Percentiles rank a stretch among this genome's conserved stretches.
Evolutionary conservation across 2,888 invertebrate species (phyloP).

Genomic region (Hetaerina titia): DNA sequence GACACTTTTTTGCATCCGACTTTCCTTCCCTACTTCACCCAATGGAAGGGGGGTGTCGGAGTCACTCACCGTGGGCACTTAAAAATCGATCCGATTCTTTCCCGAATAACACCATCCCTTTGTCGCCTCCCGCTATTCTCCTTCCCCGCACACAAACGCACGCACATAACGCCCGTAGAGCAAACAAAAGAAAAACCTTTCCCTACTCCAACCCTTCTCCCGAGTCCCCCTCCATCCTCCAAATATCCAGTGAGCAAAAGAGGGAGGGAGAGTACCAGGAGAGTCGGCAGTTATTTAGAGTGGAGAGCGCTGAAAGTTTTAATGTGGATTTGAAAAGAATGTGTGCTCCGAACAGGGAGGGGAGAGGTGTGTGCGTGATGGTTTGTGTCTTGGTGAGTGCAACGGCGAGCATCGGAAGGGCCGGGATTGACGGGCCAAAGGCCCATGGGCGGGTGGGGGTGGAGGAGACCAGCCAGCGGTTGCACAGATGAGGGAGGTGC

Average conservation of each 20-base stretch:
- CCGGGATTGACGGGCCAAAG: neutral
- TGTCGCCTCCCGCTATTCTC: neutral
- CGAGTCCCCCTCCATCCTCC: too few relatives aligned
- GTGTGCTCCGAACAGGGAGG: neutral
- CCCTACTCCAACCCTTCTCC: neutral
- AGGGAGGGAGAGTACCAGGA: neutral
- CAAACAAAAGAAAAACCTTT: neutral
- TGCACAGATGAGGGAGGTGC: neutral
- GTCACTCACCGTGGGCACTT: constrained; percentile 61
- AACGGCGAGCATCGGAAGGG: neutral
- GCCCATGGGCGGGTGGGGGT: neutral
- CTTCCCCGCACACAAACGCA: neutral
- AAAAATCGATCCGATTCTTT: constrained; percentile 55
- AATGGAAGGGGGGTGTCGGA: neutral
- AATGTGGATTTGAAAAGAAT: constrained; percentile 52
- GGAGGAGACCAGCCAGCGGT: neutral
- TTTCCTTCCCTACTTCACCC: neutral
- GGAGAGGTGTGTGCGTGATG: neutral
- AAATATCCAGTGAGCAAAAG: too few relatives aligned
- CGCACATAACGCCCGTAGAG: neutral
- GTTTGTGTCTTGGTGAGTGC: neutral
- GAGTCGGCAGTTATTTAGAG: constrained; percentile 47
- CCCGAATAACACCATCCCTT: neutral
- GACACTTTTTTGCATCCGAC: neutral
- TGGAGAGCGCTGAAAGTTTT: constrained; percentile 46